Percentiles rank a stretch among this genome's conserved stretches.
These are phyloP conservation scores for Callocephalon fimbriatum DNA, from an alignment of 2,113 vertebrate genomes.

Conservation along the genomic window DNA sequence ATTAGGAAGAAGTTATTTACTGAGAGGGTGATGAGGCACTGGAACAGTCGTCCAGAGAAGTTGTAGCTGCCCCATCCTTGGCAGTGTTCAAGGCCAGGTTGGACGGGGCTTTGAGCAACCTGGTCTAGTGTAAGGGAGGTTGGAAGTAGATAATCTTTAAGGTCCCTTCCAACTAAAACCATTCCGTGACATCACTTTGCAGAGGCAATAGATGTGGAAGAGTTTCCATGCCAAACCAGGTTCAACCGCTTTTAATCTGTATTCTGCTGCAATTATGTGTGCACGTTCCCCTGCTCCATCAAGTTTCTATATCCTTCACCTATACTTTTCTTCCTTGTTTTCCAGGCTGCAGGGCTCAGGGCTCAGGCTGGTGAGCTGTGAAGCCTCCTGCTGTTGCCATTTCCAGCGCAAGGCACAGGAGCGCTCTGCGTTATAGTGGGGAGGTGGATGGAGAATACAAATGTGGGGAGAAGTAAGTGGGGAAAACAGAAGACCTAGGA, in stretches of 20 bases:
- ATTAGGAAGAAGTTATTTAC: background rate
- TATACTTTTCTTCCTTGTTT: background rate
- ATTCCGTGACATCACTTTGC: background rate
- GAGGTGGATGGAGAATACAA: fast-evolving
- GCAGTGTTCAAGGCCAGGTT: background rate
- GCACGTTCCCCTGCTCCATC: background rate
- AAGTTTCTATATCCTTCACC: background rate
- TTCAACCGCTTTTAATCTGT: fast-evolving
- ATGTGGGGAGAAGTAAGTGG: background rate
- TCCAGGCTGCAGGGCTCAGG: background rate
- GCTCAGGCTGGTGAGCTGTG: background rate
- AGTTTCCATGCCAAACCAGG: background rate
- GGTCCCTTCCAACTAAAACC: background rate
- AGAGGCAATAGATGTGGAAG: background rate
- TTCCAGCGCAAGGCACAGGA: fast-evolving
- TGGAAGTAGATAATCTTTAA: background rate
- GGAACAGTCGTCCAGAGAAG: background rate
- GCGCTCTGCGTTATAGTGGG: fast-evolving
- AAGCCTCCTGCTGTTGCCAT: background rate
- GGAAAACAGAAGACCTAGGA: background rate
- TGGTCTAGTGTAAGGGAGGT: background rate
- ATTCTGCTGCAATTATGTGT: background rate
- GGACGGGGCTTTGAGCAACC: background rate
- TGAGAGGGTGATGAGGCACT: background rate
- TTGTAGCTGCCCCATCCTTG: background rate